Evolutionary conservation across 2,888 invertebrate species (phyloP).

Genomic region (Blastobasis adustella): DNA sequence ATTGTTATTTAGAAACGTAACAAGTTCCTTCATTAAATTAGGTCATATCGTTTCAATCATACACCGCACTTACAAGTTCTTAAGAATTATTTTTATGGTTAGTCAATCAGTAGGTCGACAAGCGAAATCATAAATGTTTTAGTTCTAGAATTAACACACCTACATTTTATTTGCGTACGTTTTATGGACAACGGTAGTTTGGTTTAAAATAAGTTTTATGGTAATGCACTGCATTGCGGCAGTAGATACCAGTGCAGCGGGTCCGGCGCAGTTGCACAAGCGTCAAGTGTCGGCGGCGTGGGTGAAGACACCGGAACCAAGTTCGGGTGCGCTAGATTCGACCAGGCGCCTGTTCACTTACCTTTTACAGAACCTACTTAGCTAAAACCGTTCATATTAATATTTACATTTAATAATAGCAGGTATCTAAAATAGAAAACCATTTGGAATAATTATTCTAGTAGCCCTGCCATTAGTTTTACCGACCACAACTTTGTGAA

Average conservation of each 20-base stretch:
- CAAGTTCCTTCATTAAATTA: slow-evolving; percentile 11
- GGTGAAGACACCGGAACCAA: slow-evolving; percentile 29
- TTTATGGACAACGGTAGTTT: slow-evolving; percentile 5
- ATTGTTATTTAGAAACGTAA: slow-evolving; percentile 32
- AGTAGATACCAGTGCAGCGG: slow-evolving; percentile 41
- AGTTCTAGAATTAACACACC: no score
- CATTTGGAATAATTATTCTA: neutral
- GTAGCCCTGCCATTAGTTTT: neutral
- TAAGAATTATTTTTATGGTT: slow-evolving; percentile 7
- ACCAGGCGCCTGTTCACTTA: slow-evolving; percentile 11
- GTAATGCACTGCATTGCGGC: slow-evolving; percentile 46
- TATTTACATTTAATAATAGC: neutral
- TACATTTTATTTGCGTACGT: slow-evolving; percentile 3
- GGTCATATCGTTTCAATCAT: slow-evolving; percentile 29
- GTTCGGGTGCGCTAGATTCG: slow-evolving; percentile 7
- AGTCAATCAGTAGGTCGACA: slow-evolving; percentile 14
- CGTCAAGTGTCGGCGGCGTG: slow-evolving; percentile 49
- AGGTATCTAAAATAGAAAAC: neutral
- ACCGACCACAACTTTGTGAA: neutral
- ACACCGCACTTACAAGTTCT: neutral
- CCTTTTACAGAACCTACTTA: no score
- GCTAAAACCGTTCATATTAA: no score
- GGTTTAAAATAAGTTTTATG: slow-evolving; percentile 43
- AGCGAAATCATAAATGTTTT: neutral
- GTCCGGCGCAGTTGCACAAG: slow-evolving; percentile 43